phyloP scores from a whole-genome alignment of 2,797 vertebrate genomes.

The Etheostoma perlongum region DNA sequence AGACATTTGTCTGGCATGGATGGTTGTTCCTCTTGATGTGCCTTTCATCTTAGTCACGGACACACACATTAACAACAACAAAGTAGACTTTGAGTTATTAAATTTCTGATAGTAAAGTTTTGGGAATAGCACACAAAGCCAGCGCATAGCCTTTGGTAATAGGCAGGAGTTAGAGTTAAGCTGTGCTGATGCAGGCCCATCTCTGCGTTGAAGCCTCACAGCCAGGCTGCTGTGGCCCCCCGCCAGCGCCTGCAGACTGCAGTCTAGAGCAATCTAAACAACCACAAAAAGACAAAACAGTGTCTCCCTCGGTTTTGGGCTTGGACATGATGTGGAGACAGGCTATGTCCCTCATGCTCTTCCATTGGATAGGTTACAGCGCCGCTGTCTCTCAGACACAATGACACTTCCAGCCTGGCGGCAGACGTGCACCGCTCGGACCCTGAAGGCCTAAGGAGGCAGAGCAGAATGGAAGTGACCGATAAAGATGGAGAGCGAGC shows the following conservation, averaged over 20 bases:
- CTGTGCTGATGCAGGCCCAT: slow-evolving; percentile 69
- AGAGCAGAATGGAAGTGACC: slow-evolving; percentile 57
- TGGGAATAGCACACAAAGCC: slow-evolving; percentile 74
- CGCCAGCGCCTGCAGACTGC: slow-evolving; percentile 62
- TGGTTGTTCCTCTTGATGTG: slow-evolving; percentile 47
- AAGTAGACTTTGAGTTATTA: slow-evolving; percentile 70
- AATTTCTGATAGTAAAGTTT: slow-evolving; percentile 76
- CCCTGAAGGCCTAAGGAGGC: slow-evolving; percentile 25
- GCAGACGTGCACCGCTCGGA: slow-evolving; percentile 45
- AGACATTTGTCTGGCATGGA: slow-evolving; percentile 55
- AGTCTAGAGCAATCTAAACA: slow-evolving; percentile 75
- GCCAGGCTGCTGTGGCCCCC: slow-evolving; percentile 49
- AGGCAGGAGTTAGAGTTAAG: slow-evolving; percentile 79
- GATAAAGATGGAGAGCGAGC: slow-evolving; percentile 56
- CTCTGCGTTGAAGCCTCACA: slow-evolving; percentile 66
- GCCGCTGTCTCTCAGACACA: slow-evolving; percentile 39
- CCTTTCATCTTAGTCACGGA: slow-evolving; percentile 74
- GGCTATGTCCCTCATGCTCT: slow-evolving; percentile 22
- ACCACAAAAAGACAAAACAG: slow-evolving; percentile 72
- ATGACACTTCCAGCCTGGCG: slow-evolving; percentile 52
- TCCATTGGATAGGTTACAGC: slow-evolving; percentile 59
- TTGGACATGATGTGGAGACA: slow-evolving; percentile 57
- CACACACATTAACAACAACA: slow-evolving; percentile 74
- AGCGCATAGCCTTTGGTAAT: slow-evolving; percentile 69
- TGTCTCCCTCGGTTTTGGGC: slow-evolving; percentile 36